phyloP scores from a whole-genome alignment of 2,888 invertebrate genomes.

The Vannuccia rotundouncinata region DNA sequence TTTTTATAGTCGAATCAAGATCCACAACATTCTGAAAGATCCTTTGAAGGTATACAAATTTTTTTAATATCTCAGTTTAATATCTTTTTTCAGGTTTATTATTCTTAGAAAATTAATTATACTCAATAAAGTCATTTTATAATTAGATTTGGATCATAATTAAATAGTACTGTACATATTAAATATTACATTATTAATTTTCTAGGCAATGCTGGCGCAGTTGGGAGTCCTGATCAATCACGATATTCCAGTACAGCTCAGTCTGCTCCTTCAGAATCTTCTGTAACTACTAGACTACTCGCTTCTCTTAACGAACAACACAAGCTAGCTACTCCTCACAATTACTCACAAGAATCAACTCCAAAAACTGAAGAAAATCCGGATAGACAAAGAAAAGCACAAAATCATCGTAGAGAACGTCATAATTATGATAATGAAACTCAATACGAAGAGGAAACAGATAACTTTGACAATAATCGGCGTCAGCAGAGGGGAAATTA shows the following conservation, averaged over 20 bases:
- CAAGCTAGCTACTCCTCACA: background rate
- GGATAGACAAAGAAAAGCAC: background rate
- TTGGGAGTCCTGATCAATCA: background rate
- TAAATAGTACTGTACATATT: too few species aligned
- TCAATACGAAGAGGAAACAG: background rate
- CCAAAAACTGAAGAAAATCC: constrained; percentile 38
- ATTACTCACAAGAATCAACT: too few species aligned
- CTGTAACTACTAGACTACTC: background rate
- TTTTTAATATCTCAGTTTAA: too few species aligned
- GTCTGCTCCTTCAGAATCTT: background rate
- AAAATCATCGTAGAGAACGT: background rate
- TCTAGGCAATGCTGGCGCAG: too few species aligned
- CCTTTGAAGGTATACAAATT: background rate
- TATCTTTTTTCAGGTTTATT: too few species aligned
- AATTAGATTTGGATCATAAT: too few species aligned
- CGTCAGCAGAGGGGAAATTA: background rate
- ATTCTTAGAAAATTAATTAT: too few species aligned
- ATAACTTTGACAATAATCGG: background rate
- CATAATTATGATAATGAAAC: background rate
- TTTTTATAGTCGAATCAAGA: background rate
- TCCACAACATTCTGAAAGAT: background rate
- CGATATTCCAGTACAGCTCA: background rate
- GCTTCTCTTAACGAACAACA: background rate
- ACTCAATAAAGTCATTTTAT: too few species aligned
- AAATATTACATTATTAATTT: too few species aligned